A percentile compares a stretch with the other conserved stretches of the same genome.
Evolutionary conservation across 64 coral and sea anemone genomes (phyloP).

Genomic region (Stichodactyla mertensii): DNA sequence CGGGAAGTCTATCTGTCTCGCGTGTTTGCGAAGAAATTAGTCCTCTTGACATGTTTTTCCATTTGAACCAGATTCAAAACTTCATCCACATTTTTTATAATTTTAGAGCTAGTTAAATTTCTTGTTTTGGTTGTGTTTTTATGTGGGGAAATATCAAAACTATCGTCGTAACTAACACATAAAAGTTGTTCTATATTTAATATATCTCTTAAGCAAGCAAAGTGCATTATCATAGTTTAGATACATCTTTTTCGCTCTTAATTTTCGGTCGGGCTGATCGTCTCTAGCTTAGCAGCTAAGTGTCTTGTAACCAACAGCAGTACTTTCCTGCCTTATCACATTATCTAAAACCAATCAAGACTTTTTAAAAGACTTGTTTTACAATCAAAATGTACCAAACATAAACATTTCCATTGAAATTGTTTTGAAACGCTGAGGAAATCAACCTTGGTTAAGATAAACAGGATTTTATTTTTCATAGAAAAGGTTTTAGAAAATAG

Average conservation of each 20-base stretch:
- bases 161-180: too few relatives aligned
- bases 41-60: background rate
- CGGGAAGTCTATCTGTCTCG: background rate
- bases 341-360: background rate
- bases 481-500: background rate
- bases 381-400: background rate
- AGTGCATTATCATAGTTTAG: background rate
- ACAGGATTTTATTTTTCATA: background rate
- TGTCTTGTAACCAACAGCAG: background rate
- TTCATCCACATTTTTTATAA: too few relatives aligned
- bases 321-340: background rate
- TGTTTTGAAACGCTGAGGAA: background rate
- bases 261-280: background rate
- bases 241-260: background rate
- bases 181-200: background rate
- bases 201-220: background rate
- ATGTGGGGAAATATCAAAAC: too few relatives aligned
- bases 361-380: constrained; percentile 5
- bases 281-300: background rate
- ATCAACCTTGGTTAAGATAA: constrained; percentile 8
- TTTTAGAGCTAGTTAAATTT: too few relatives aligned
- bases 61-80: too few relatives aligned
- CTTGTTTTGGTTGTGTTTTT: too few relatives aligned
- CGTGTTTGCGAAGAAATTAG: background rate
- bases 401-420: constrained; percentile 3